Percentiles rank a stretch among this genome's conserved stretches.
Conservation (phyloP, 2,113 vertebrate species). For the Erythrocercus mccallii region DNA sequence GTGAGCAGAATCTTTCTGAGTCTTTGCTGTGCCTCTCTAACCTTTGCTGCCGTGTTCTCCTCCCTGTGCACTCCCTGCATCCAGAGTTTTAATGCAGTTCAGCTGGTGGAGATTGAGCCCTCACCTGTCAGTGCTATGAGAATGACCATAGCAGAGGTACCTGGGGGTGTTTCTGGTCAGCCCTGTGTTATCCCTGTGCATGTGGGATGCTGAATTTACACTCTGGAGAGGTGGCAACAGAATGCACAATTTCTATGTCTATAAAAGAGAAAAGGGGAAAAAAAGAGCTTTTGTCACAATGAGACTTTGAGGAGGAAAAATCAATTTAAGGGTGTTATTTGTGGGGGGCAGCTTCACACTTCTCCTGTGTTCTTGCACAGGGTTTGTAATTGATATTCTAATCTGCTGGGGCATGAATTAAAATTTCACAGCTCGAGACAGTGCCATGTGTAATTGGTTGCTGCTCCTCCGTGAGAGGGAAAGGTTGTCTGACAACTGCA, state of each 20-base stretch:
- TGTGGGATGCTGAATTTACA: neutral
- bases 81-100: constrained; percentile 93
- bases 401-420: neutral
- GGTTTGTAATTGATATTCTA: neutral
- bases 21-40: constrained; percentile 69
- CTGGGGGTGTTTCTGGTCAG: neutral
- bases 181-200: neutral
- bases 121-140: constrained; percentile 97
- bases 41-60: constrained; percentile 68
- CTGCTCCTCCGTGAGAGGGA: neutral
- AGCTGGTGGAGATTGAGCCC: constrained; percentile 98
- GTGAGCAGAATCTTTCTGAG: constrained; percentile 17
- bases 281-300: neutral
- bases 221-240: neutral
- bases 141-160: constrained; percentile 99
- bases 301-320: neutral
- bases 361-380: neutral
- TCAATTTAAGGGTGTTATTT: neutral
- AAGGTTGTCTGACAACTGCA: neutral
- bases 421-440: neutral
- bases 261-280: neutral
- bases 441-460: neutral
- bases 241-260: neutral
- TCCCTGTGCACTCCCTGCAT: constrained; percentile 66
- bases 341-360: neutral